phyloP scores from a whole-genome alignment of 1,140 invertebrate species.

The Brachionus koreanus region DNA sequence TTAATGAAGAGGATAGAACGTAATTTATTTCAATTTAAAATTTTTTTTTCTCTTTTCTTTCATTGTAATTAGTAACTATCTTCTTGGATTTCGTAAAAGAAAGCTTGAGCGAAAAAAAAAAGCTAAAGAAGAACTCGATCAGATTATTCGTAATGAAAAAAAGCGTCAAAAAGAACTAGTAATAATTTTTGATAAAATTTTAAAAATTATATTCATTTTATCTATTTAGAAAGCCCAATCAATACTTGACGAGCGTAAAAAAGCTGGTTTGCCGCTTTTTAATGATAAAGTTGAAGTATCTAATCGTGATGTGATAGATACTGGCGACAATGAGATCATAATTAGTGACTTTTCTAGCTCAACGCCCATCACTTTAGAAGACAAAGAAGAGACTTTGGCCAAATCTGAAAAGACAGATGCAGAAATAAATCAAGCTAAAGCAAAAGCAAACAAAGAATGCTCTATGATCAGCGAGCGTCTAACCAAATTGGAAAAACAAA shows the following conservation, averaged over 20 bases:
- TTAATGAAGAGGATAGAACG: constrained; percentile 37
- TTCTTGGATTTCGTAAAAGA: constrained; percentile 32
- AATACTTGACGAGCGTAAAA: constrained; percentile 19
- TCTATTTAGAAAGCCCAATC: constrained; percentile 21
- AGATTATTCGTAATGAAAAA: constrained; percentile 24
- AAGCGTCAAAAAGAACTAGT: constrained; percentile 33
- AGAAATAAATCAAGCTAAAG: constrained; percentile 19
- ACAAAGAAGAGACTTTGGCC: neutral
- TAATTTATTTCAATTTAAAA: neutral
- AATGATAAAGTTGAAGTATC: neutral
- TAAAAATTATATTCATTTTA: neutral
- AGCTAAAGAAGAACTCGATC: neutral
- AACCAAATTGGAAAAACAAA: constrained; percentile 22
- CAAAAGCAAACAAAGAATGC: neutral
- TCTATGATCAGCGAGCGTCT: neutral
- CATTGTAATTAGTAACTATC: constrained; percentile 20
- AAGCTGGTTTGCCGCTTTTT: constrained; percentile 27
- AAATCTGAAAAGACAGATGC: constrained; percentile 42
- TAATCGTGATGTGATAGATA: constrained; percentile 24
- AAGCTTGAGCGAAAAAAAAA: constrained; percentile 41
- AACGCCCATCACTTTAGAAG: neutral
- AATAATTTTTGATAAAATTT: neutral
- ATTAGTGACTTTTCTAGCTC: constrained; percentile 29
- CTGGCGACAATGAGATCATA: neutral
- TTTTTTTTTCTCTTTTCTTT: too few species aligned